Evolutionary conservation across 2,888 invertebrate species (phyloP), one percentile per base, ranked within the genome.

Genomic region (Chorisops tibialis): DNA sequence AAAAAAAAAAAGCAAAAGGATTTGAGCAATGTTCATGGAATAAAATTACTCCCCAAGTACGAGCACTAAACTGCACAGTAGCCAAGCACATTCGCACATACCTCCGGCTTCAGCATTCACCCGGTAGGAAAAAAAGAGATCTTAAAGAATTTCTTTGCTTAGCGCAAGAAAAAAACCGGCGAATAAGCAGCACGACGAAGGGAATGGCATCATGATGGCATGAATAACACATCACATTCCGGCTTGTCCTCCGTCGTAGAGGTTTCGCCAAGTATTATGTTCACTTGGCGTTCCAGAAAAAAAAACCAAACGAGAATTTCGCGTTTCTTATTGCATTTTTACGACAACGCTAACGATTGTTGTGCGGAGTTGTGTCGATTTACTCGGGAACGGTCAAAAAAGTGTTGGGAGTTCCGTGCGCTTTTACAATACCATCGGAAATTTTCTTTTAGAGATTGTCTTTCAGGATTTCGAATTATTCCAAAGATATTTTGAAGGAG

Each of bases 201-300:
- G 30, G 30, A 30, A 30, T 30, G 9, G 30, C 30, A 30, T 30
- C 30, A 56, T 56, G 56, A 43, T 35, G 24, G 45, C 56, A 56
- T 56, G 56, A 56, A 56, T 56, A 56, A 56, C 56, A 56, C 56
- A 56, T 56, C 56, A 45, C 56, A 56, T 56, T 56, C 56, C 45
- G 30, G 18, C 56, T 24, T 56, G 56, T 56, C 56, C 30, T 56
- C 5, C 16, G 14, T 14, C 30, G 14, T n/a, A 30, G 6, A 43
- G 45, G 14, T 30, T n/a, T 56, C 22, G 11, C 21, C 52, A n/a
- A 35, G 14, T 30, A 11, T 18, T 14, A 18, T 21, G 35, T 50
- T 50, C 50, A 35, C 35, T 50, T 9, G 30, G 14, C 35, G n/a
- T 35, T 11, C 35, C 30, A 14, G 1, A 9, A 2, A 1, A 30